Evolutionary conservation across 2,113 vertebrate species (phyloP), one percentile per base, ranked within the genome.

Genomic region (Hypocryptadius cinnamomeus): DNA sequence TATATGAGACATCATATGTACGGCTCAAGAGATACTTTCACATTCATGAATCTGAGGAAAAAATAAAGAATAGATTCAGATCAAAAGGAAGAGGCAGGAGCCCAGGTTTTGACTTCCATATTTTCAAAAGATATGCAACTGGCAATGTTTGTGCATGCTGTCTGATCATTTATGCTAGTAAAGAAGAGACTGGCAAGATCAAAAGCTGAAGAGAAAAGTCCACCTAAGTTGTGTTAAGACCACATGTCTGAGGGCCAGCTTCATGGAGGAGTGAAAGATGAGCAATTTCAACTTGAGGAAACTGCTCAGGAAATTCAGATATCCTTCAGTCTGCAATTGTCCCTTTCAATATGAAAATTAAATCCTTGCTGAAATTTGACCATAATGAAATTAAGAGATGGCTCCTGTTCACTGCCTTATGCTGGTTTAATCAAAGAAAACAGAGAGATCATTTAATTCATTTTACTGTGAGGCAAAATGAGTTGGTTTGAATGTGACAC

Each of bases 161-260:
- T 91, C 91, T 94, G 94, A 94, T 96, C 87, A 66, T 82, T 94
- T 93, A 86, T 92, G 85, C 93, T 57, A 33, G 92, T 86, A 88
- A 90, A 88, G 69, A 89, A 85, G 74, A 59, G 66, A 53, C 76
- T 78, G 56, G 31, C 44, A 91, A 91, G 91, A 91, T 96, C 91
- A 92, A 94, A 96, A 92, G 89, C 88, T 77, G 44, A 70, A 57
- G 78, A 84, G 78, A 74, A 73, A 93, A 93, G 93, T 93, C 91
- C 56, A 90, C 56, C 76, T 93, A 95, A 93, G 85, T 64, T 89
- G 39, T 73, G 44, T 85, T 92, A 96, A 83, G 82, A 78, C 40
- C 79, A 63, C 40, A 16, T 48, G 51, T 85, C 81, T 85, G 91
- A 83, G 60, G 79, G 50, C 51, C 35, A 84, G 20, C 54, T 91